Base-by-base conservation (phyloP, 2,888 invertebrate genomes). In the Dasypogon diadema region DNA sequence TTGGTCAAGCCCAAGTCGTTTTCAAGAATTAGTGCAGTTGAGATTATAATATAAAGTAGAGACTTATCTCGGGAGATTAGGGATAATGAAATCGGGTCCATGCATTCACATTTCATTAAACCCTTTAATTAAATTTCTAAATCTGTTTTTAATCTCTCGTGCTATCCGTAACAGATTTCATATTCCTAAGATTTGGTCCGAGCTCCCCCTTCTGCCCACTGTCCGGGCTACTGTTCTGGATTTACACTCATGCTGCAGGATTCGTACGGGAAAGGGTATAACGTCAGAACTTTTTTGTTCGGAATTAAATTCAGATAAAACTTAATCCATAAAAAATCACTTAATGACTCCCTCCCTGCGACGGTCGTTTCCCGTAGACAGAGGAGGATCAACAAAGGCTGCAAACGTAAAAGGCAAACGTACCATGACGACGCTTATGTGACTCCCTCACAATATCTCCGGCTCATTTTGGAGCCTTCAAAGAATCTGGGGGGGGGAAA, bases 301-400 rank as follows among this genome's bases (percentile, higher is more conserved):
- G 46, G 74, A 74, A 77, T 77, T 77, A 74, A 77, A 76, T 74
- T 76, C 70, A 75, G 77, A 77, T 77, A 76, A 77, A 77, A 76
- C 70, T 77, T 77, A 77, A 77, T 77, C 77, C 76, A 76, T 75
- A 77, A 77, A 77, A 77, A 77, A 75, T 77, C 77, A 76, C 76
- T 76, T 76, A 77, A 76, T 77, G 77, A 76, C 75, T 77, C 70
- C 74, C 70, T 16, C 37, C 21, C 22, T 65, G 34, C 12, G 1
- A 14, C 34, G 58, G 37, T 21, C n/a, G 22, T 8, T 37, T 24
- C 4, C 14, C 37, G 74, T 46, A 54, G 26, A 21, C 22, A 48
- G 46, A 34, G 14, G 22, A 6, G 22, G 65, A 68, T 70, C 70
- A 54, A 54, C 30, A 21, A 51, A 51, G 70, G 21, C 70, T 22